Evolutionary conservation across 2,113 vertebrate species (phyloP).

Genomic region (Pardalotus punctatus): DNA sequence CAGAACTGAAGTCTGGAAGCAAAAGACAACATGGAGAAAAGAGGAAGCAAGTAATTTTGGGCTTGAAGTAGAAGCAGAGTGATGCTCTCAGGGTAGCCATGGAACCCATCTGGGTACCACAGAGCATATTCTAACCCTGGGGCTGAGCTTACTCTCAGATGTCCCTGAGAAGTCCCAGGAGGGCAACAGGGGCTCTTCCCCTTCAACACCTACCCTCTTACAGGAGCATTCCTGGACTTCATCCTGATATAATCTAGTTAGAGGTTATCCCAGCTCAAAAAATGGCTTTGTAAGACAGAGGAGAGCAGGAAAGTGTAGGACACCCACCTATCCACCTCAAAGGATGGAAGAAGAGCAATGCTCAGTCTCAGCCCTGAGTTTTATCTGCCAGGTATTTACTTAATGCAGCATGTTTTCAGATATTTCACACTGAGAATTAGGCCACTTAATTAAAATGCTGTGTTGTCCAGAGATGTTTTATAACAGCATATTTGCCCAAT

Average conservation of each 20-base stretch:
- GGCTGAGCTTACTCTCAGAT: not conserved
- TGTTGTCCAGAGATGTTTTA: not conserved
- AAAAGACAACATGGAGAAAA: not conserved
- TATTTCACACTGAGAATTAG: not conserved
- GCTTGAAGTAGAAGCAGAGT: not conserved
- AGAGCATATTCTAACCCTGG: not conserved
- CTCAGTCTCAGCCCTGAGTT: not conserved
- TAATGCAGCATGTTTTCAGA: not conserved
- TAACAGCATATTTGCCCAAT: not conserved
- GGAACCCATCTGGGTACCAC: not conserved
- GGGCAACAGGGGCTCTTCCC: not conserved
- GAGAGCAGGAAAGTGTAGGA: not conserved
- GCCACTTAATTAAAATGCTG: not conserved
- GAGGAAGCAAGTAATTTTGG: not conserved
- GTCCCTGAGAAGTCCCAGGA: not conserved
- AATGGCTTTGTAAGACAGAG: not conserved
- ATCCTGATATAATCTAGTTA: not conserved
- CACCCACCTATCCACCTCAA: fast-evolving
- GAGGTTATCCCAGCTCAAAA: not conserved
- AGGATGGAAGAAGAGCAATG: not conserved
- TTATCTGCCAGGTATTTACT: not conserved
- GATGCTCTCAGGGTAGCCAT: not conserved
- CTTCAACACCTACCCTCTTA: not conserved
- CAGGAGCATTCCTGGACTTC: not conserved
- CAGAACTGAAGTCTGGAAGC: not conserved